Conservation (phyloP, 2,113 vertebrate species). For the Solea solea region DNA sequence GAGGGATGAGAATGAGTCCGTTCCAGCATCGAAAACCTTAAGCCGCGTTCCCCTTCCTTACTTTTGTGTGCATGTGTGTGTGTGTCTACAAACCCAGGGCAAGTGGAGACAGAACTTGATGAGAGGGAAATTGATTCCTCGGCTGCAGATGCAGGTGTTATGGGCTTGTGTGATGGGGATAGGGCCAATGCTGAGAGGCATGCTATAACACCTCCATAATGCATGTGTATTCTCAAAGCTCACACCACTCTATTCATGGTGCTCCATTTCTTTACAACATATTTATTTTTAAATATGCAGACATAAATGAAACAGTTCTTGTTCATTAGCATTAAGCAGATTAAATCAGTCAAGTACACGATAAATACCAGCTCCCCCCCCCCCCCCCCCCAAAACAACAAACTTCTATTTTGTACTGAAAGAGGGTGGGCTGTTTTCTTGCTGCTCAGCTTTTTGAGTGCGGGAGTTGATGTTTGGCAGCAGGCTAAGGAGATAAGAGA, state of each 20-base stretch:
- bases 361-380: conserved; percentile 8
- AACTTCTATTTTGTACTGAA: neutral
- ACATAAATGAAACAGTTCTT: too few relatives aligned
- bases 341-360: conserved; percentile 37
- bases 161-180: conserved; percentile 52
- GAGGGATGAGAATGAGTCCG: conserved; percentile 57
- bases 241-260: conserved; percentile 13
- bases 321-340: conserved; percentile 15
- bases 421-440: conserved; percentile 4
- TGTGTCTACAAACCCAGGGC: conserved; percentile 42
- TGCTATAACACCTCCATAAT: conserved; percentile 62
- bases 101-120: conserved; percentile 78
- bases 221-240: conserved; percentile 18
- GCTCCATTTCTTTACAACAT: too few relatives aligned
- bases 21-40: conserved; percentile 50
- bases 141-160: conserved; percentile 76
- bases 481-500: conserved; percentile 55
- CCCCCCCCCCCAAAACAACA: neutral
- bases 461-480: conserved; percentile 54
- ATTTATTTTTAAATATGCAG: too few relatives aligned
- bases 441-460: neutral
- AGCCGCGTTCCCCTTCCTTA: conserved; percentile 23
- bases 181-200: conserved; percentile 41
- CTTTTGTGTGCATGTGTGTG: neutral
- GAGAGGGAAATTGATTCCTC: conserved; percentile 82